Evolutionary conservation across 64 coral and sea anemone species (phyloP), one percentile per base, ranked within the genome.

Genomic region (Montipora capricornis): DNA sequence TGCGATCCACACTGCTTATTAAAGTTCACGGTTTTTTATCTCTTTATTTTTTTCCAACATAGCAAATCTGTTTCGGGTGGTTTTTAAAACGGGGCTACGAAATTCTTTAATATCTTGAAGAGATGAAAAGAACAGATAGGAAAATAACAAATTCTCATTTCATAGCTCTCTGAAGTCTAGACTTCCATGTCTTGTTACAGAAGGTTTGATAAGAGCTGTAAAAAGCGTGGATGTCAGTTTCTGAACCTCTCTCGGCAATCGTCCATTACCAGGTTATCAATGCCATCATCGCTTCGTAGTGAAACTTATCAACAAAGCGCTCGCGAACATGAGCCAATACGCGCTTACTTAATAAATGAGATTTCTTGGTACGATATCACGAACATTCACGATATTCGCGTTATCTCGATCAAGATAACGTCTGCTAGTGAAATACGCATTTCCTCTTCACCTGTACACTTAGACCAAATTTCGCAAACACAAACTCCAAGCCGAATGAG

Each of bases 371-470:
- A 9, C 66, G 82, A 86, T 86, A 86, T 86, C 44, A 46, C 47
- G 47, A 86, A 86, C 62, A 73, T 86, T 71, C 66, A 45, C 82
- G 68, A 17, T 62, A 70, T 69, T 48, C 44, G 19, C 47, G 82
- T 86, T 86, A 86, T 86, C 82, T 86, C 9, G 19, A 86, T 86
- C 82, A 71, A 86, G 82, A 86, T 86, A 86, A 86, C 44, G 45
- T 64, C 17, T 6, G 11, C 53, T 8, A 57, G 53, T 57, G 47
- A 86, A 86, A 69, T 71, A 16, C 14, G 64, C 47, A 86, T 86
- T 86, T 86, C 82, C 82, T 86, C 9, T 64, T 19, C 82, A 86
- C 82, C 82, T 86, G 82, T 86, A 48, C 60, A 4, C 13, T 11
- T 64, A 64, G 46, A 13, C 45, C 46, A 15, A 86, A 86, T 68